Evolutionary conservation across 2,797 vertebrate genomes (phyloP), one percentile per base, ranked within the genome.

Genomic region (Pelobates cultripes): DNA sequence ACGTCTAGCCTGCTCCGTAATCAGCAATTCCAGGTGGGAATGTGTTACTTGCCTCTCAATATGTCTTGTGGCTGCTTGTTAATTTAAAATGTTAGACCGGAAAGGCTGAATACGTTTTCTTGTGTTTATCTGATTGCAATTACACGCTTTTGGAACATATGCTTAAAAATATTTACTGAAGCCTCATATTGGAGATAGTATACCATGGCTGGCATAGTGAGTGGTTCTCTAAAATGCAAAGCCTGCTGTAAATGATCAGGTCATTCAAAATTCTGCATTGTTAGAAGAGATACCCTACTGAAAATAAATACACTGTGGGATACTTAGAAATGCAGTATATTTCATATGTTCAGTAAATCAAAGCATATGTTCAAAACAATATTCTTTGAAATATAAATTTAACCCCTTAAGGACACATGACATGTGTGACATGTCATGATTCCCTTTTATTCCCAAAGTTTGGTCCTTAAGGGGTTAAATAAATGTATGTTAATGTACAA

Each of bases 61-160:
- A 7, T 78, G 51, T 70, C 75, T 63, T 73, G 70, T 70, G 77
- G 70, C 28, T 61, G 53, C 73, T 83, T 51, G 61, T 76, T 83
- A 78, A 83, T 78, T 82, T 78, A 69, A 74, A 73, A 74, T 83
- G 71, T 83, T 70, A 77, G 81, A 83, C 51, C 17, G 81, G 45
- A 51, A 78, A 74, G 70, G 14, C 64, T 74, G 53, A 74, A 70
- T 78, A 80, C 9, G 72, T 80, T 69, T n/a, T 47, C 64, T 69
- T 45, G 71, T 63, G 43, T 74, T 55, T 80, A 80, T 75, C 73
- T 40, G 79, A 75, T 80, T 80, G 64, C 72, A 80, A 80, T 80
- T 80, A 83, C 81, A 74, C 41, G 76, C 63, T 74, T 15, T 70
- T 47, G 81, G 72, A 74, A 74, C 71, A 67, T 51, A 73, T 51